A percentile compares a stretch with the other conserved stretches of the same genome.
Evolutionary conservation across 2,113 vertebrate genomes (phyloP).

Genomic region (Mustela lutreola): DNA sequence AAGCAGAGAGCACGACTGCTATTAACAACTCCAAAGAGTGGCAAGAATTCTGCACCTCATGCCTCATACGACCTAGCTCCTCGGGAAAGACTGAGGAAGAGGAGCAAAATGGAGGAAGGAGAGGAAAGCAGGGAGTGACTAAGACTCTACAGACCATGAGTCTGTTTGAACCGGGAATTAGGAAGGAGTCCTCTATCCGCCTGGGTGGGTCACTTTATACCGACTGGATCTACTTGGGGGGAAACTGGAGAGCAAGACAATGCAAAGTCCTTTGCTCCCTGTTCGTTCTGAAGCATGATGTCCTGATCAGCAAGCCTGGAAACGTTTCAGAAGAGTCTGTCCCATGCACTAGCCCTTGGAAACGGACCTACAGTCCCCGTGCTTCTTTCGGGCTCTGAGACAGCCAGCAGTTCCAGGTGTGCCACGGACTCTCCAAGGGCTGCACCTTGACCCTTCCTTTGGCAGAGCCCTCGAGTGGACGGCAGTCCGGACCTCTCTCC

Average conservation of each 20-base stretch:
- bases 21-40: conserved; percentile 55
- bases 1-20: conserved; percentile 42
- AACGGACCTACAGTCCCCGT: rapidly evolving
- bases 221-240: neutral
- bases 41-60: neutral
- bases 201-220: neutral
- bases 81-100: neutral
- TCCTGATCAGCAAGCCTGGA: neutral
- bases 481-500: neutral
- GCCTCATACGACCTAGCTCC: neutral
- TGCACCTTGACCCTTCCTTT: neutral
- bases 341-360: neutral
- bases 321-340: neutral
- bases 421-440: neutral
- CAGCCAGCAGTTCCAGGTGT: neutral
- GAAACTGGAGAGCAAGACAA: conserved; percentile 55
- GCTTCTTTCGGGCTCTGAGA: neutral
- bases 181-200: neutral
- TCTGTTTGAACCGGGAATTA: conserved; percentile 60
- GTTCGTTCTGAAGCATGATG: neutral
- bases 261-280: neutral
- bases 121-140: neutral
- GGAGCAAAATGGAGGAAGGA: neutral
- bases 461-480: neutral
- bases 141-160: neutral